Base-by-base conservation (phyloP, 2,888 invertebrate species). In the Chalcis sispes region DNA sequence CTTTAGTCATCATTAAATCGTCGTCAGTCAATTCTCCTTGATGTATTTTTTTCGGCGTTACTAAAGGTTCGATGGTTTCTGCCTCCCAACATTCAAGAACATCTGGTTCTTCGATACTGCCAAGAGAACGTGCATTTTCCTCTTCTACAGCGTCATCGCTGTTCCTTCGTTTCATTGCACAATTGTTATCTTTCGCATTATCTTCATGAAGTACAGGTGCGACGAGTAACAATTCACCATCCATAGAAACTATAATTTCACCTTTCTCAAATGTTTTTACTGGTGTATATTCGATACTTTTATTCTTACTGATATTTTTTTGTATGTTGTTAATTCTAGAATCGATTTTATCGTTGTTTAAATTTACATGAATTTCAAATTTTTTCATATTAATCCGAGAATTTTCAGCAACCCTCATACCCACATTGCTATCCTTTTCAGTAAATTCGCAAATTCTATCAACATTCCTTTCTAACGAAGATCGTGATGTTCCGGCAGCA, bases 61-160 rank as follows among this genome's bases (percentile, higher is more conserved):
- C 77, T 56, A 85, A 77, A 5, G 87, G 86, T 59, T 87, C 87
- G 8, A 88, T 79, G 1, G 85, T 85, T 61, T 88, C 88, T 1
- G 84, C 82, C 36, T 90, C 90, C 90, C 90, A 90, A 75, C 89
- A 90, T 65, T 90, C 90, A 48, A 90, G 84, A 4, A 90, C 87
- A 77, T 90, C 90, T 1, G 87, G 87, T 62, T 89, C 88, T n/a
- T 88, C 88, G 72, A 87, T 86, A 72, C 86, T 87, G 1, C 84
- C 84, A 58, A 86, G 78, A 1, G 86, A 87, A 77, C 69, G 10
- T 56, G 29, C 23, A 32, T 79, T 59, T 0, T 80, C 79, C 1
- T 82, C 81, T 8, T 81, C 36, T 15, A 15, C 29, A 7, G 40
- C 72, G 56, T 78, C 78, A 54, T 65, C 77, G 48, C 77, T 79